Evolutionary conservation across 2,888 invertebrate genomes (phyloP).

Genomic region (Apomyelois bistriatella): DNA sequence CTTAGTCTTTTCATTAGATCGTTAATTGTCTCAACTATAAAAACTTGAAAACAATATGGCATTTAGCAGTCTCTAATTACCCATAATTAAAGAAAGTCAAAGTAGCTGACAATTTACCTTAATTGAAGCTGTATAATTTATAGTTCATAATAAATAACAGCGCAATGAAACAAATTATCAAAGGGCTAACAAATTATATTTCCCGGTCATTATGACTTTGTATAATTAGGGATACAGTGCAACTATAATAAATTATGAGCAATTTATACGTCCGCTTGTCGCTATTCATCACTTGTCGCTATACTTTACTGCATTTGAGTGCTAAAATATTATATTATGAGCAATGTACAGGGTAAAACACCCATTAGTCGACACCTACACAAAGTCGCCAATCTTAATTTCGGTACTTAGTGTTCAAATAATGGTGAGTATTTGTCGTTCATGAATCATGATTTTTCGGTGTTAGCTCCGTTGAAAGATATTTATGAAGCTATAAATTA

Average conservation of each 20-base stretch:
- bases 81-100: conserved; percentile 3
- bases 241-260: conserved; percentile 74
- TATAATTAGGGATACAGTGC: conserved; percentile 44
- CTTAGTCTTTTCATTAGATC: background rate
- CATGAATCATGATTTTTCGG: conserved; percentile 8
- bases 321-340: conserved; percentile 75
- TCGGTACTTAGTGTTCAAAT: background rate
- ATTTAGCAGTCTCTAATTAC: background rate
- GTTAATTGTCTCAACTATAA: background rate
- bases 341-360: conserved; percentile 43
- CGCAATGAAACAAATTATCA: conserved; percentile 2
- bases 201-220: conserved; percentile 1
- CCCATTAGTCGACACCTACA: conserved; percentile 46
- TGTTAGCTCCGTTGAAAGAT: conserved; percentile 8
- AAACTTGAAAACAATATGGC: background rate
- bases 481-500: conserved; percentile 11
- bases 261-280: conserved; percentile 75
- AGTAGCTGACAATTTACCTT: conserved; percentile 1
- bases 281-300: conserved; percentile 73
- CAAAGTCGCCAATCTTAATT: conserved; percentile 12
- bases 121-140: conserved; percentile 3
- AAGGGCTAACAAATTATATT: conserved; percentile 4
- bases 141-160: background rate
- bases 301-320: conserved; percentile 54
- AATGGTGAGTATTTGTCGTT: background rate